Evolutionary conservation across 2,888 invertebrate species (phyloP).

Genomic region (Panzeria rudis): DNA sequence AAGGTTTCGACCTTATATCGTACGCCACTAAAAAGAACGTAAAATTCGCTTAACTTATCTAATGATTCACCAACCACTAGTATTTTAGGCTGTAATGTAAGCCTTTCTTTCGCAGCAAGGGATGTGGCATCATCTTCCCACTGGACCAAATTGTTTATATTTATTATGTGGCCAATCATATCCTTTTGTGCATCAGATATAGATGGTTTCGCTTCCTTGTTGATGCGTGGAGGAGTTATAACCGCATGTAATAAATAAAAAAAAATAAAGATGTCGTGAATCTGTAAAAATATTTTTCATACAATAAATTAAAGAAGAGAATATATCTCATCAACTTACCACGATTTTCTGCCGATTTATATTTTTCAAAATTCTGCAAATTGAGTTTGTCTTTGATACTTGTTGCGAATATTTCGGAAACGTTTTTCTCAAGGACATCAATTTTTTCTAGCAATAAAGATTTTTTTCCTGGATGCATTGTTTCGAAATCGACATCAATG

Average conservation of each 20-base stretch:
- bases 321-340: conserved; percentile 26
- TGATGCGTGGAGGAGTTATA: conserved; percentile 36
- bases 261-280: conserved; percentile 37
- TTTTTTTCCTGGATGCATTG: conserved; percentile 47
- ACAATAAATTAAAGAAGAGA: conserved; percentile 34
- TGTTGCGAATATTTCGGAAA: conserved; percentile 36
- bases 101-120: conserved; percentile 23
- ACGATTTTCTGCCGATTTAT: conserved; percentile 37
- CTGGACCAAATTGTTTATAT: conserved; percentile 37
- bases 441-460: conserved; percentile 48
- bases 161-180: conserved; percentile 46
- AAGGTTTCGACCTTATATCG: conserved; percentile 33
- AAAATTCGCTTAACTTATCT: conserved; percentile 41
- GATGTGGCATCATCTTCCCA: conserved; percentile 31
- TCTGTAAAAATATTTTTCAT: conserved; percentile 37
- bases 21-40: conserved; percentile 32
- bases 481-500: conserved; percentile 49
- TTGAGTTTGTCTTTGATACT: conserved; percentile 50
- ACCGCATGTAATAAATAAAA: conserved; percentile 49
- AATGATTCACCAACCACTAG: conserved; percentile 42
- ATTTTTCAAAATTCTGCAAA: conserved; percentile 30
- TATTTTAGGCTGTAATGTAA: conserved; percentile 41
- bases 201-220: conserved; percentile 10
- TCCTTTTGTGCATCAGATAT: conserved; percentile 45
- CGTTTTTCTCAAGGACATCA: conserved; percentile 39